Base-by-base conservation (phyloP, 2,888 invertebrate species). In the Aphelenchoides bicaudatus region DNA sequence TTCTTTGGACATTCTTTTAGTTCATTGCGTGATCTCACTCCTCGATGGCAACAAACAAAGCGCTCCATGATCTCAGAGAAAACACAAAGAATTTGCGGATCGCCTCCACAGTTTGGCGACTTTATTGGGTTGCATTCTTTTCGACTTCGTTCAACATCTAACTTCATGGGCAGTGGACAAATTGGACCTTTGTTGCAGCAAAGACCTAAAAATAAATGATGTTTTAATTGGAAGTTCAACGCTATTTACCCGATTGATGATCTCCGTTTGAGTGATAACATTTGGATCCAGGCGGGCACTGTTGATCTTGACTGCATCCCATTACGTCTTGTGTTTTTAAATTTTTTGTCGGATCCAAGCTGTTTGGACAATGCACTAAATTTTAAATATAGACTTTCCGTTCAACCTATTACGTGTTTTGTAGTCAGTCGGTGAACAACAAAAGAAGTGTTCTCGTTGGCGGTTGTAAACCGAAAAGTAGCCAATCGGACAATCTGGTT, bases 31-130 rank as follows among this genome's bases (percentile, higher is more conserved):
- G 56, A 54, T 10, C 68, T 54, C 10, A 62, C 59, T 38, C 69
- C 69, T 3, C 74, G 58, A 21, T 64, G 59, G 51, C 74, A 73
- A 48, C 74, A 74, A 4, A 73, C 73, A 31, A 74, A 74, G 30
- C 72, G 60, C n/a, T 62, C 56, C 27, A 71, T 55, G 39, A 52
- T 56, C 46, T 72, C 72, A 13, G 67, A 63, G 47, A 63, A 68
- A 10, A 72, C 53, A 52, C 71, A 72, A 3, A 72, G 63, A 1
- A 62, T 65, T 54, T 61, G 58, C 10, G 60, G 58, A 38, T 63
- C 58, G 16, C 39, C 38, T 3, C 61, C 58, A 37, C 66, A 66
- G 10, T 55, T 63, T 19, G 53, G 39, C 29, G 43, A 28, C 16
- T 59, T 66, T 6, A 74, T 53, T 21, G 74, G 74, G 6, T 67